These are phyloP conservation scores for Pyrgus malvae DNA, from an alignment of 2,888 invertebrate genomes.

Conservation along the genomic window DNA sequence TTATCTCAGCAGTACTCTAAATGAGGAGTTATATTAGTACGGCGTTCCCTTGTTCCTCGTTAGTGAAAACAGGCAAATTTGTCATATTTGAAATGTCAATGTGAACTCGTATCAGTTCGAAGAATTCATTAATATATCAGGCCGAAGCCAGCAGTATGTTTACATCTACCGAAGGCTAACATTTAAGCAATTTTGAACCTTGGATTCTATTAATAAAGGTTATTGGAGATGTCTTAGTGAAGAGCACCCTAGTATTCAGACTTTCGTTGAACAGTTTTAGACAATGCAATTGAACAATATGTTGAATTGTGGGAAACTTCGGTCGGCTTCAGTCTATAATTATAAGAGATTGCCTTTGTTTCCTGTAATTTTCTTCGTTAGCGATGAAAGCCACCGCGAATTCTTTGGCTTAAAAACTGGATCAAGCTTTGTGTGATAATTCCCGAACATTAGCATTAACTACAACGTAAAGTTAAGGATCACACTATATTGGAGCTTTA, in stretches of 20 bases:
- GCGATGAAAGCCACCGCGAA: constrained; percentile 19
- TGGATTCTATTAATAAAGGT: background rate
- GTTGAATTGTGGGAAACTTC: constrained; percentile 22
- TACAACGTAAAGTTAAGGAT: background rate
- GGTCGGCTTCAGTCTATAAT: constrained; percentile 23
- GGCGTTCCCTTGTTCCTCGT: too few relatives aligned
- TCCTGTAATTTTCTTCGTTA: constrained; percentile 26
- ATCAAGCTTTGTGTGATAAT: background rate
- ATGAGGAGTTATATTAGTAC: too few relatives aligned
- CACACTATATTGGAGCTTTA: background rate
- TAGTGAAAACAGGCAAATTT: too few relatives aligned
- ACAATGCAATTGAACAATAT: constrained; percentile 25
- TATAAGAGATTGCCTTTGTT: constrained; percentile 31
- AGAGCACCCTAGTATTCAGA: background rate
- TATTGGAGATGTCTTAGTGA: background rate
- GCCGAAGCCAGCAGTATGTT: background rate
- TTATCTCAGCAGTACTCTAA: too few relatives aligned
- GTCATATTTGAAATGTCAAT: too few relatives aligned
- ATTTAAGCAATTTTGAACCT: background rate
- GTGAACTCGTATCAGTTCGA: background rate
- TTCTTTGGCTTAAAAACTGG: constrained; percentile 15
- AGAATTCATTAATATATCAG: constrained; percentile 1
- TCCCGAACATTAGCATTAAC: background rate
- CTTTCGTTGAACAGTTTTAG: constrained; percentile 21
- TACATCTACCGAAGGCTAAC: background rate